Evolutionary conservation across 2,888 invertebrate genomes (phyloP).

Genomic region (Hirtodrosophila trivittata): DNA sequence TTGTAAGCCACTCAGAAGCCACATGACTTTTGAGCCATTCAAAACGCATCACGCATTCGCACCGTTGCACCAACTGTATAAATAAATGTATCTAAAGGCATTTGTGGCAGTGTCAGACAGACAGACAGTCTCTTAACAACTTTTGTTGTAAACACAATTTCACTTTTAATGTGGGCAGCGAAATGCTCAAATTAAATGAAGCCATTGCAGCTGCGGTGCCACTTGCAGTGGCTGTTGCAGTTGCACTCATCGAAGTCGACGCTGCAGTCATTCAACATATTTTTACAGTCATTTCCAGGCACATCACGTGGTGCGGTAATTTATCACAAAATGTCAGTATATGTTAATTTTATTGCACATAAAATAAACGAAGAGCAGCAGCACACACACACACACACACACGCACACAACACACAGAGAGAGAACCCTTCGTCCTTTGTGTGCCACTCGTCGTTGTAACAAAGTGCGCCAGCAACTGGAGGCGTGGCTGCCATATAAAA

Average conservation of each 20-base stretch:
- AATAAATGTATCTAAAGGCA: constrained; percentile 44
- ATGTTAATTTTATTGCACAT: constrained; percentile 83
- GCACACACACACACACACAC: neutral
- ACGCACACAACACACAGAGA: constrained; percentile 6
- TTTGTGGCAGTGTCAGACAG: constrained; percentile 41
- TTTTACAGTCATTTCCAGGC: constrained; percentile 77
- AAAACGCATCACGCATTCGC: constrained; percentile 55
- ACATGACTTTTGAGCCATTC: constrained; percentile 40
- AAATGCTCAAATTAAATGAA: constrained; percentile 51
- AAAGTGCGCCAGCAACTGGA: constrained; percentile 30
- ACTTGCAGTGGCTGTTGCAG: constrained; percentile 9
- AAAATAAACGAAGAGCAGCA: constrained; percentile 58
- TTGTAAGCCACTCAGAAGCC: constrained; percentile 34
- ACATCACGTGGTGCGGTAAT: constrained; percentile 80
- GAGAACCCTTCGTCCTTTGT: neutral
- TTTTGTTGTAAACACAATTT: constrained; percentile 57
- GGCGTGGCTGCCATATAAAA: constrained; percentile 67
- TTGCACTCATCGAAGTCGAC: constrained; percentile 16
- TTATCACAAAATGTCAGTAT: constrained; percentile 82
- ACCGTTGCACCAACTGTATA: constrained; percentile 41
- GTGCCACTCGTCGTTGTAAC: constrained; percentile 14
- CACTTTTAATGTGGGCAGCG: constrained; percentile 45
- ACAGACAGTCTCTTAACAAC: constrained; percentile 32
- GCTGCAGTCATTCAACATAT: constrained; percentile 75
- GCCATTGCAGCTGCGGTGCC: constrained; percentile 25